A percentile compares a stretch with the other conserved stretches of the same genome.
Conservation (phyloP, 2,113 vertebrate species). For the Stegastes partitus region DNA sequence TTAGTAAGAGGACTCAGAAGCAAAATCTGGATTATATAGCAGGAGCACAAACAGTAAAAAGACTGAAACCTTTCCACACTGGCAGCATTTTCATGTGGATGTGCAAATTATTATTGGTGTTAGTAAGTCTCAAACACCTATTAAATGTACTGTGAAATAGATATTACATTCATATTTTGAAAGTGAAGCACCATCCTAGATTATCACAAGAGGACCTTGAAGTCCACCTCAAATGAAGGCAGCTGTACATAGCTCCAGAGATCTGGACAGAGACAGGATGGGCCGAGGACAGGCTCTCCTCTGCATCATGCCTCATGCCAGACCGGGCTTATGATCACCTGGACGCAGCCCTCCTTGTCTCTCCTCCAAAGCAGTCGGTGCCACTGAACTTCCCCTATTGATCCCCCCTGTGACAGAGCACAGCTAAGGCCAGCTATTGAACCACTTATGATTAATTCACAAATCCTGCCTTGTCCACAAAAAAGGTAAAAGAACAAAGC, state of each 20-base stretch:
- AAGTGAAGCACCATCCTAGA: background rate
- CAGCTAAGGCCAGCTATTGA: slow-evolving; percentile 83
- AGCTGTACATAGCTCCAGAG: slow-evolving; percentile 32
- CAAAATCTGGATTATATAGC: slow-evolving; percentile 14
- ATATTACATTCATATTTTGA: background rate
- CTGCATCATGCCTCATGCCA: slow-evolving; percentile 69
- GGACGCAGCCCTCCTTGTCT: slow-evolving; percentile 67
- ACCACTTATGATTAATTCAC: slow-evolving; percentile 86
- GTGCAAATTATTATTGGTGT: background rate
- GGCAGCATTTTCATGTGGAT: slow-evolving; percentile 13
- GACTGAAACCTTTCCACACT: slow-evolving; percentile 1
- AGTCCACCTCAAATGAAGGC: slow-evolving; percentile 15
- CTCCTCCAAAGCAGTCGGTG: slow-evolving; percentile 68
- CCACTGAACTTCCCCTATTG: slow-evolving; percentile 81
- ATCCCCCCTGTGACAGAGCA: slow-evolving; percentile 78
- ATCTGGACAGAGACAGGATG: slow-evolving; percentile 27
- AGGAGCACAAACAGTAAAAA: slow-evolving; percentile 13
- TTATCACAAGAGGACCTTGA: slow-evolving; percentile 9
- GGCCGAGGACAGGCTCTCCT: slow-evolving; percentile 63
- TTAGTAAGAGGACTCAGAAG: background rate
- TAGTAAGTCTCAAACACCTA: background rate
- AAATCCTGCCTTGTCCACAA: slow-evolving; percentile 81
- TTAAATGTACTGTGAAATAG: background rate
- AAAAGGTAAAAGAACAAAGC: slow-evolving; percentile 77
- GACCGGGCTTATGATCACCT: slow-evolving; percentile 81